Conservation (phyloP, 2,888 invertebrate species). For the Lasioglossum leucozonium region DNA sequence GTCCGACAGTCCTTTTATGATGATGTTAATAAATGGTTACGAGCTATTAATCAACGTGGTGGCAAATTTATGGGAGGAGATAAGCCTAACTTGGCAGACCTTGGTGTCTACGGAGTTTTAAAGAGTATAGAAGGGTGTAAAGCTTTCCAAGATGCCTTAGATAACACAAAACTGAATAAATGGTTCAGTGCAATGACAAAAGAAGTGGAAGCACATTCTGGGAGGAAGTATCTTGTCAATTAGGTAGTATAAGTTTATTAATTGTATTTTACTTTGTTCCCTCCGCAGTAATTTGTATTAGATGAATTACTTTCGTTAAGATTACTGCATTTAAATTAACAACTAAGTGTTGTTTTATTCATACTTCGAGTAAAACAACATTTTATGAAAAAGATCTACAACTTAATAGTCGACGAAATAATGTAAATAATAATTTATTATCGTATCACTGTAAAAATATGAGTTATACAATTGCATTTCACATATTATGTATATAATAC, state of each 20-base stretch:
- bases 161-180: constrained; percentile 89
- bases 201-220: constrained; percentile 87
- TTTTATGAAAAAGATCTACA: background rate
- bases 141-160: constrained; percentile 93
- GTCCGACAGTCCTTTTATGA: constrained; percentile 96
- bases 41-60: constrained; percentile 89
- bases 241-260: constrained; percentile 38
- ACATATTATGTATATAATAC: constrained; percentile 13
- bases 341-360: constrained; percentile 7
- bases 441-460: constrained; percentile 2
- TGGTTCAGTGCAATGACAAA: constrained; percentile 93
- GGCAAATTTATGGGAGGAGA: constrained; percentile 94
- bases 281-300: constrained; percentile 14
- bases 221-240: constrained; percentile 80
- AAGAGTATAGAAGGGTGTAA: constrained; percentile 97
- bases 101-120: constrained; percentile 95
- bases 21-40: constrained; percentile 92
- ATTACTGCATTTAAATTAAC: background rate
- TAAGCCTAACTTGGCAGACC: constrained; percentile 95
- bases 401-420: background rate
- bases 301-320: background rate
- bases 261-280: background rate
- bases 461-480: constrained; percentile 17
- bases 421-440: constrained; percentile 21
- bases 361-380: background rate